Conservation (phyloP, 2,888 invertebrate genomes). For the Platerodrilus igneus region DNA sequence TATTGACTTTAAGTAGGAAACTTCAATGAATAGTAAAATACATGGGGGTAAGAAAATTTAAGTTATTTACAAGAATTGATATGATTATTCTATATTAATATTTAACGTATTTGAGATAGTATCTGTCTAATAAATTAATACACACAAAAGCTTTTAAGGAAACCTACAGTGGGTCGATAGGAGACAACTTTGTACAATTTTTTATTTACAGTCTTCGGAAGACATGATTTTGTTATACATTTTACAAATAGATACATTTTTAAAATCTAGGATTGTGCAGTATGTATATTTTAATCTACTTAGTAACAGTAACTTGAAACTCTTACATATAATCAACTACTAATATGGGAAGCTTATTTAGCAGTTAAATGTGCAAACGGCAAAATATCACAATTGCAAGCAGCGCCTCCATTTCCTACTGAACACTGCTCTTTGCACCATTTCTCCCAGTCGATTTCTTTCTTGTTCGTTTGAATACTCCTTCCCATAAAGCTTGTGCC, state of each 20-base stretch:
- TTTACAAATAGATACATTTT: conserved; percentile 17
- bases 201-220: conserved; percentile 36
- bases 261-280: conserved; percentile 31
- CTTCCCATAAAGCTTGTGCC: conserved; percentile 5
- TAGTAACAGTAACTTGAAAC: no score
- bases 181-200: conserved; percentile 1
- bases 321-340: no score
- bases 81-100: conserved; percentile 40
- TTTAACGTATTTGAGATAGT: conserved; percentile 7
- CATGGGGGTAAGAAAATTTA: conserved; percentile 26
- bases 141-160: conserved; percentile 4
- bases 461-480: neutral
- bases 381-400: conserved; percentile 69
- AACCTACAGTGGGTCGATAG: no score
- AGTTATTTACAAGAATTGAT: conserved; percentile 31
- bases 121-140: conserved; percentile 7
- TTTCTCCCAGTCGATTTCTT: conserved; percentile 53
- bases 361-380: no score
- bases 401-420: conserved; percentile 68
- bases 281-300: conserved; percentile 18
- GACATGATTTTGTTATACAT: conserved; percentile 38
- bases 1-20: conserved; percentile 51
- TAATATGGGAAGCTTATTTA: no score
- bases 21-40: conserved; percentile 29
- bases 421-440: conserved; percentile 64